Evolutionary conservation across 2,888 invertebrate species (phyloP).

Genomic region (Tenthredo amoena): DNA sequence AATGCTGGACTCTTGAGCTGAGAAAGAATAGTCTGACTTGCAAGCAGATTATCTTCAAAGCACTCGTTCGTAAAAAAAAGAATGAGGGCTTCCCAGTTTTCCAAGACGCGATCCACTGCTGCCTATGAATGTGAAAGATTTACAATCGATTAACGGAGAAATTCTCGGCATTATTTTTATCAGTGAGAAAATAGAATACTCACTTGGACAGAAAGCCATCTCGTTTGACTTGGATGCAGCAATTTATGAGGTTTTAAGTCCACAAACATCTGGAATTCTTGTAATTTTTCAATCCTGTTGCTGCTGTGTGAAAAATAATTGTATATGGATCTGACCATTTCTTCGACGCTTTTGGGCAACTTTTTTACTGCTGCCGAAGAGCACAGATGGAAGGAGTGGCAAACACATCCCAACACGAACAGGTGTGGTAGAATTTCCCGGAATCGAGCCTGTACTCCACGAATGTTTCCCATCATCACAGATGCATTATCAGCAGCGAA

Average conservation of each 20-base stretch:
- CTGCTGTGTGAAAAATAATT: slow-evolving; percentile 55
- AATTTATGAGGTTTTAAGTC: slow-evolving; percentile 62
- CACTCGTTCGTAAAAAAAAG: slow-evolving; percentile 6
- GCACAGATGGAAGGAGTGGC: slow-evolving; percentile 57
- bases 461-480: slow-evolving; percentile 56
- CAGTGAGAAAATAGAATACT: slow-evolving; percentile 7
- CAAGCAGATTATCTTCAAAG: not conserved
- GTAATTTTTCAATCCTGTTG: slow-evolving; percentile 44
- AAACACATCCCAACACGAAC: slow-evolving; percentile 55
- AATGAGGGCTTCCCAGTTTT: slow-evolving; percentile 14
- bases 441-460: slow-evolving; percentile 52
- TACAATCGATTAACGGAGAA: slow-evolving; percentile 17
- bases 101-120: slow-evolving; percentile 5
- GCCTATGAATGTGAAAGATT: not conserved
- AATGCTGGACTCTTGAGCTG: slow-evolving; percentile 45
- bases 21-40: slow-evolving; percentile 5
- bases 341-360: slow-evolving; percentile 56
- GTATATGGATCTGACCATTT: slow-evolving; percentile 55
- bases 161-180: slow-evolving; percentile 16
- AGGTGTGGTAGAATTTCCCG: slow-evolving; percentile 52
- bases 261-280: slow-evolving; percentile 54
- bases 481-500: slow-evolving; percentile 54
- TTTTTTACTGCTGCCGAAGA: slow-evolving; percentile 53
- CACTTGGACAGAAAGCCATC: slow-evolving; percentile 66
- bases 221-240: slow-evolving; percentile 64